Base-by-base conservation (phyloP, 2,888 invertebrate genomes). In the Drosophila flavopinicola region DNA sequence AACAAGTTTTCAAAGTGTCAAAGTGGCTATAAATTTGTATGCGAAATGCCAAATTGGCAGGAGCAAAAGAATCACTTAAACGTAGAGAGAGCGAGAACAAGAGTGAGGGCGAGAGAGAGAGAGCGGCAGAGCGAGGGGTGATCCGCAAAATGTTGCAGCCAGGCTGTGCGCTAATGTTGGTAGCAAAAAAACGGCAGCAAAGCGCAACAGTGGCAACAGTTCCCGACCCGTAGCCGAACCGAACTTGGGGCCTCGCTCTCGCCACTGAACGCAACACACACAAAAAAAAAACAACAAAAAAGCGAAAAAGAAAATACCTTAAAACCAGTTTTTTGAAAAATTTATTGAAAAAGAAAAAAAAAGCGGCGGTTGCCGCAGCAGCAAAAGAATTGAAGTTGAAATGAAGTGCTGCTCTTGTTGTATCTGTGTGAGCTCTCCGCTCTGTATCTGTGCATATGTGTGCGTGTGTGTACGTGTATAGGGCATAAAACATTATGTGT, bases 251-350 rank as follows among this genome's bases (percentile, higher is more conserved):
- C 51, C 61, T 49, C 52, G 52, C 64, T 63, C 63, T 51, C 47
- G 41, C 48, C 20, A 10, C 30, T 35, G 49, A 57, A 20, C 33
- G 23, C 15, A 58, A 59, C 30, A 45, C 9, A 32, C 7, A 39
- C 23, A 37, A 47, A 24, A 45, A 51, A 44, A n/a, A 41, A 37
- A 15, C n/a, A n/a, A 29, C 24, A 54, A 56, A 60, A 37, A 61
- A 59, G 49, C 24, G 17, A 67, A 85, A 86, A 74, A 85, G 83
- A 85, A 83, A 83, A 89, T 85, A 88, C 77, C 78, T 85, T 80
- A 88, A 89, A 89, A 89, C 89, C 88, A 87, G 89, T 89, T 89
- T 84, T 66, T 77, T 63, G 56, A 77, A 83, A 78, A 82, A 71
- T 70, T 71, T 79, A 78, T 76, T 83, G 70, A 70, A 78, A 86